Evolutionary conservation across 1,140 invertebrate species (phyloP).

Genomic region (Anastrepha obliqua): DNA sequence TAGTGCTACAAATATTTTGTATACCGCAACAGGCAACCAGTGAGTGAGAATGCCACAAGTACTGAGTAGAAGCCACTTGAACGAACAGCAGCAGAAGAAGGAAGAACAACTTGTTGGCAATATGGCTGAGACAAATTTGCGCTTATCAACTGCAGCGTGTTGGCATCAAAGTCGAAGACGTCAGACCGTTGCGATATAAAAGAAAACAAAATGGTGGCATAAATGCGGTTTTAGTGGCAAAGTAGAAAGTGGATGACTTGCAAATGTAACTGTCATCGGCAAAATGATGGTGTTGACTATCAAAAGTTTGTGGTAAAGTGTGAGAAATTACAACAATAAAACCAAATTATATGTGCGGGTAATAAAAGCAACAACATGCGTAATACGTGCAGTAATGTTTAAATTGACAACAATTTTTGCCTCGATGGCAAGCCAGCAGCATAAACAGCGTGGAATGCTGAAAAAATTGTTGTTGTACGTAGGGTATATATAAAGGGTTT

Average conservation of each 20-base stretch:
- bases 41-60: not conserved
- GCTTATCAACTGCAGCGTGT: constrained; percentile 4
- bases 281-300: not conserved
- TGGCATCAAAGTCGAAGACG: not conserved
- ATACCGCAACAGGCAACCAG: constrained; percentile 18
- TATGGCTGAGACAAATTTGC: constrained; percentile 44
- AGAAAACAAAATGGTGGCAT: not conserved
- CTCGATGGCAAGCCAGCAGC: not conserved
- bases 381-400: not conserved
- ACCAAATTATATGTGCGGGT: not conserved
- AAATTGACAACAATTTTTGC: constrained; percentile 36
- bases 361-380: too few relatives aligned
- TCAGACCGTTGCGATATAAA: not conserved
- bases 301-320: not conserved
- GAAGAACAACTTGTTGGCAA: constrained; percentile 18
- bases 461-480: too few relatives aligned
- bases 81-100: not conserved
- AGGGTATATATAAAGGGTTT: too few relatives aligned
- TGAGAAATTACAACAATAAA: not conserved
- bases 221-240: constrained; percentile 32
- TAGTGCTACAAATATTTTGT: constrained; percentile 46
- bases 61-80: not conserved
- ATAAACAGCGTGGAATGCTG: not conserved
- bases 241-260: constrained; percentile 27
- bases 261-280: constrained; percentile 18